Conservation (phyloP, 2,113 vertebrate species). For the Mastomys natalensis region DNA sequence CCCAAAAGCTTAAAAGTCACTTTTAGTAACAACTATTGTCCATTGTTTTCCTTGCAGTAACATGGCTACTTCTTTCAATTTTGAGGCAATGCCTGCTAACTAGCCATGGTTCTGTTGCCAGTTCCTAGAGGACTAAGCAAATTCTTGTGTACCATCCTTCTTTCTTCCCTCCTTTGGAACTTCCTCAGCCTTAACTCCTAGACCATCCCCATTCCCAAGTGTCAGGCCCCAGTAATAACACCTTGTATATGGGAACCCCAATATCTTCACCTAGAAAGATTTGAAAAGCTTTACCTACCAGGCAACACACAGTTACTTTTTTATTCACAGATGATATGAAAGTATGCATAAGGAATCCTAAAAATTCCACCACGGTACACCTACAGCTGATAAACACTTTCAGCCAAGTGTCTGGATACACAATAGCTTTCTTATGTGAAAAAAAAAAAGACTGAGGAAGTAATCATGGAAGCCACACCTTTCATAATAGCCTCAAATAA, state of each 20-base stretch:
- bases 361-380: not conserved
- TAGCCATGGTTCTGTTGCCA: not conserved
- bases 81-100: not conserved
- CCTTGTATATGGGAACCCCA: not conserved
- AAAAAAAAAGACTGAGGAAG: not conserved
- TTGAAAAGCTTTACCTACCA: not conserved
- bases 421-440: not conserved
- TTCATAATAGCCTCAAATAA: not conserved
- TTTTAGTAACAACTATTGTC: not conserved
- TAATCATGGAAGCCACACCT: not conserved
- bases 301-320: not conserved
- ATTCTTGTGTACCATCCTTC: not conserved
- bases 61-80: not conserved
- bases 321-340: not conserved
- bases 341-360: not conserved
- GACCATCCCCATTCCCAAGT: not conserved
- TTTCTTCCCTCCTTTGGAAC: not conserved
- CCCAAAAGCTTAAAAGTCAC: conserved; percentile 1
- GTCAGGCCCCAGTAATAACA: not conserved
- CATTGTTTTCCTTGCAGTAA: conserved; percentile 8
- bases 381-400: not conserved
- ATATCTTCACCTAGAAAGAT: not conserved
- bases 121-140: not conserved
- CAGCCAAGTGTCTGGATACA: not conserved
- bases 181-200: not conserved